Evolutionary conservation across 2,888 invertebrate genomes (phyloP), one percentile per base, ranked within the genome.

Genomic region (Xiphydria camelus): DNA sequence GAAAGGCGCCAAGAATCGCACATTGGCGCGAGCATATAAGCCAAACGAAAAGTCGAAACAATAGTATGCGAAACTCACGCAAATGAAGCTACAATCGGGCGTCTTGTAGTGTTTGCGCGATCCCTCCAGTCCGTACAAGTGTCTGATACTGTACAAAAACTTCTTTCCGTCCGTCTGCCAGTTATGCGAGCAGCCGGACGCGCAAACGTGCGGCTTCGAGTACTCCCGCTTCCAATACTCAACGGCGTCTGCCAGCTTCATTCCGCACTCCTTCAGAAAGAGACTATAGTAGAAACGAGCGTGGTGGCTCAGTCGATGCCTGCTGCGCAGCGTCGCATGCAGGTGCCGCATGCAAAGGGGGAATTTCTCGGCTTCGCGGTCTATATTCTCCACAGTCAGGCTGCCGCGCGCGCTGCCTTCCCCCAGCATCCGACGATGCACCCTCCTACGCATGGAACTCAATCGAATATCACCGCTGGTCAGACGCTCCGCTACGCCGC

Each of bases 121-220:
- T 3, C 88, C 88, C 73, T 87, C 87, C 36, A 87, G 73, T 1
- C 88, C 88, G 76, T 88, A 88, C 73, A 87, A 76, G 62, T 88
- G 88, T 47, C 86, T 77, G 38, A 88, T 85, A 45, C 85, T 84
- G 73, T 87, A 87, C 3, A 80, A 65, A 68, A 82, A 86, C 58
- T 84, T 82, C 18, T 79, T 80, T 53, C 82, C 81, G 70, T 83
- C 81, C 34, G 77, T 78, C 38, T 80, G 78, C 88, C 88, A 88
- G 53, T 75, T 78, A 57, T 88, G 88, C 14, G 76, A 75, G 58
- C 87, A 87, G 33, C 68, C 73, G 23, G 80, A 78, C 39, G 64
- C 68, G 25, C 79, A 77, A 2, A 49, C 45, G 48, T 69, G 66
- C 31, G 74, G 73, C 58, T 81, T 78, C 2, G 78, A 79, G 69